Conservation (phyloP, 1,140 invertebrate genomes). For the Polypedilum vanderplanki region DNA sequence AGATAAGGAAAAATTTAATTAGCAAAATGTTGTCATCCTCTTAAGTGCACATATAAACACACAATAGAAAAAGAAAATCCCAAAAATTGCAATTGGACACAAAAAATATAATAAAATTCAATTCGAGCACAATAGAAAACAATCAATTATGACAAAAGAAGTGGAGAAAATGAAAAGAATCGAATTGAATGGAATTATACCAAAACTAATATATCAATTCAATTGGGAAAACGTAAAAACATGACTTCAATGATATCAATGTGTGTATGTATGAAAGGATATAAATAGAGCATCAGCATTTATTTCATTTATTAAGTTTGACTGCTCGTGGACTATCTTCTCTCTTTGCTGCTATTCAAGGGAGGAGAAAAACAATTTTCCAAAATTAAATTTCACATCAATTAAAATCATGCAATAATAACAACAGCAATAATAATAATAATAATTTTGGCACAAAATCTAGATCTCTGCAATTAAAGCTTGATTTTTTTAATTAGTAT, state of each 20-base stretch:
- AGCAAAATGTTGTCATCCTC: too few relatives aligned
- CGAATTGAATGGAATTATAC: not conserved
- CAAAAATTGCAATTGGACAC: too few relatives aligned
- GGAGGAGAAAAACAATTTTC: conserved; percentile 2
- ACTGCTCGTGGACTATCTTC: too few relatives aligned
- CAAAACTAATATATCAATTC: conserved; percentile 11
- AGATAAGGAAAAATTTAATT: too few relatives aligned
- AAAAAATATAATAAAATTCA: too few relatives aligned
- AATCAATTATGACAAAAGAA: conserved; percentile 6
- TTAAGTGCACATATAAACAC: too few relatives aligned
- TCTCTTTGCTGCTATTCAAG: not conserved
- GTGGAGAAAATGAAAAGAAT: not conserved
- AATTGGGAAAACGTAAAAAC: not conserved
- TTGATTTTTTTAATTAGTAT: not conserved
- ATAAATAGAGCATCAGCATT: conserved; percentile 8
- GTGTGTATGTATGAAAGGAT: too few relatives aligned
- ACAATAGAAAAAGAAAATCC: too few relatives aligned
- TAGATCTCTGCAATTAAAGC: conserved; percentile 1
- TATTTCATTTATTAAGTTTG: not conserved
- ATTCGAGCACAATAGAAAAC: not conserved
- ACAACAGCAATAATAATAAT: not conserved
- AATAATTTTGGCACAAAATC: not conserved
- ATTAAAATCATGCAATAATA: conserved; percentile 14
- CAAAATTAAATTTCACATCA: conserved; percentile 7
- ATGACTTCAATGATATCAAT: not conserved